Evolutionary conservation across 1,140 invertebrate genomes (phyloP).

Genomic region (Helicorthomorpha holstii): DNA sequence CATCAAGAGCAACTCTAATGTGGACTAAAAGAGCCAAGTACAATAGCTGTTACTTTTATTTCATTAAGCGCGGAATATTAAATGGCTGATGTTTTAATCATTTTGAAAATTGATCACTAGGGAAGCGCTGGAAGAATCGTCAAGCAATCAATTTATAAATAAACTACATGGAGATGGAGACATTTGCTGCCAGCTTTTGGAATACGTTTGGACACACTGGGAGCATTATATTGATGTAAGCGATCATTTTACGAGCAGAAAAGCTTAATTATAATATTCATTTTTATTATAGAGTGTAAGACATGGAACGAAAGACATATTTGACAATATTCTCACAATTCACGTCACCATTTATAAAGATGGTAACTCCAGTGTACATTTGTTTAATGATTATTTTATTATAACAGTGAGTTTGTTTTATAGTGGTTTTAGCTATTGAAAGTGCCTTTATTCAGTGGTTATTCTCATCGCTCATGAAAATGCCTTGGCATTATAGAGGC

Average conservation of each 20-base stretch:
- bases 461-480: conserved; percentile 2
- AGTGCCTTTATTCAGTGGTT: conserved; percentile 4
- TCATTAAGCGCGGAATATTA: conserved; percentile 9
- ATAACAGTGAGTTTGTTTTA: no score
- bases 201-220: conserved; percentile 9
- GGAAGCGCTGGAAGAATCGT: not conserved
- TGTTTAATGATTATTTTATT: not conserved
- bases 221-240: conserved; percentile 14
- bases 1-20: not conserved
- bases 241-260: not conserved
- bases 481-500: conserved; percentile 12
- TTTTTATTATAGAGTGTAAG: conserved; percentile 9
- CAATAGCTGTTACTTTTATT: conserved; percentile 2
- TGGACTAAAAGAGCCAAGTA: conserved; percentile 6
- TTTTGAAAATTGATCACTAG: not conserved
- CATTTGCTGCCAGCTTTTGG: not conserved
- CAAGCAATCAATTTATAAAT: not conserved
- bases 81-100: no score
- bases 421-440: no score
- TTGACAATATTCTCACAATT: conserved; percentile 7
- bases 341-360: not conserved
- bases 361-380: not conserved
- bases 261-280: not conserved
- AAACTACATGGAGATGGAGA: not conserved
- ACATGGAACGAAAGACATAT: conserved; percentile 10